Evolutionary conservation across 2,888 invertebrate species (phyloP), one percentile per base, ranked within the genome.

Genomic region (Heliconius ethilla): DNA sequence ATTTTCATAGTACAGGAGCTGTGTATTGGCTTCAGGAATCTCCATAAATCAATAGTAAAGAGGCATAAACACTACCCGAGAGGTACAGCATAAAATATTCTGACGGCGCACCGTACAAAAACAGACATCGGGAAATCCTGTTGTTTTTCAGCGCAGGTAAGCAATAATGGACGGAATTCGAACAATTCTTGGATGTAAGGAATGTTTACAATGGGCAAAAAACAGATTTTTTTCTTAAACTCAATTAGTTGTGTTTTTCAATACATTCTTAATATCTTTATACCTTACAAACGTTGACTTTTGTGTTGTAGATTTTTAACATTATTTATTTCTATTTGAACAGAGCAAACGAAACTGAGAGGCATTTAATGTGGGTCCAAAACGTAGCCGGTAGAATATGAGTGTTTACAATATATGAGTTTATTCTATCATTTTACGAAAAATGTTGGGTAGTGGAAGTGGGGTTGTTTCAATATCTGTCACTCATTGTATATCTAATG

Each of bases 61-160:
- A 72, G 62, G 62, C 51, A 70, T 74, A 76, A 29, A 78, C 45
- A 76, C 51, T 69, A 67, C 62, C 72, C 76, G 51, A 25, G 62
- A 59, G 75, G 69, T 29, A 45, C 63, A 74, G 59, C 76, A 78
- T 78, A 80, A 80, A 76, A 78, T 80, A 78, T 80, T 78, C 80
- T 27, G 59, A 22, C n/a, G 25, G 70, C 70, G 65, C 66, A 59
- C 66, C 75, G 66, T 67, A 79, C 66, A 79, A 76, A 72, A 81
- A 78, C 77, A 78, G 75, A 79, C 73, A 62, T 77, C 75, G 70
- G 70, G 80, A 75, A 82, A 85, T 84, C 85, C 84, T 33, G 78
- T 51, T 80, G 78, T 84, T 89, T 86, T 86, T 83, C 83, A 82
- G 81, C 81, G 76, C 86, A 87, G 87, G 87, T 88, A 84, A 85